These are phyloP conservation scores for Paramuricea clavata DNA, from an alignment of 92 coral and sea anemone genomes.

Conservation along the genomic window DNA sequence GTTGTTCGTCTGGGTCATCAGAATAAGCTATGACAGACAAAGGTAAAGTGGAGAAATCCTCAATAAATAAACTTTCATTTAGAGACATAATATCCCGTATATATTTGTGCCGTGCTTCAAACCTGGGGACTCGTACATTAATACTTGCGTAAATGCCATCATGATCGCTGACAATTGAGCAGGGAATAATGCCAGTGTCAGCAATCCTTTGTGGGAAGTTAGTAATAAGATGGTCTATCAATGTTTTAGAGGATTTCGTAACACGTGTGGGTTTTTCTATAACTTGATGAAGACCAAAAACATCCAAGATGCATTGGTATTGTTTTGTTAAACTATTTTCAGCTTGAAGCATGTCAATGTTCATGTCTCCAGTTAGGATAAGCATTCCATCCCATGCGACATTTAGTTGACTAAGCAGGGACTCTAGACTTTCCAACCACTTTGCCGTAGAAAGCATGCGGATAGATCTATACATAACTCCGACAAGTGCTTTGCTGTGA, in stretches of 20 bases:
- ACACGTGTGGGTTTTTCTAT: constrained; percentile 57
- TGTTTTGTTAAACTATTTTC: constrained; percentile 46
- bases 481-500: constrained; percentile 47
- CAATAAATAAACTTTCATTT: constrained; percentile 53
- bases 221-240: constrained; percentile 63
- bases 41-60: constrained; percentile 70
- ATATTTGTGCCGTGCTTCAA: constrained; percentile 66
- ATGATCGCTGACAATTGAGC: constrained; percentile 69
- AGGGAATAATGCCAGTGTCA: constrained; percentile 49
- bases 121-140: constrained; percentile 68
- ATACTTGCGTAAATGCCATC: constrained; percentile 59
- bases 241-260: constrained; percentile 42
- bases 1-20: constrained; percentile 69
- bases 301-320: too few species aligned
- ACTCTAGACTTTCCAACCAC: neutral
- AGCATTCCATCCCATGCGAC: constrained; percentile 70
- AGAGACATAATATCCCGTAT: constrained; percentile 36
- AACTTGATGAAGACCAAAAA: too few species aligned
- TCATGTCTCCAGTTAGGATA: constrained; percentile 63
- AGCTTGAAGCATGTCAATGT: constrained; percentile 63
- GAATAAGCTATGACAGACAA: constrained; percentile 42
- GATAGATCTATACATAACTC: constrained; percentile 48
- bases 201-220: constrained; percentile 49
- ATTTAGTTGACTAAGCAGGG: constrained; percentile 38
- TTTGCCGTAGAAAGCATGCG: too few species aligned